Base-by-base conservation (phyloP, 2,113 vertebrate species). In the Sapajus apella region DNA sequence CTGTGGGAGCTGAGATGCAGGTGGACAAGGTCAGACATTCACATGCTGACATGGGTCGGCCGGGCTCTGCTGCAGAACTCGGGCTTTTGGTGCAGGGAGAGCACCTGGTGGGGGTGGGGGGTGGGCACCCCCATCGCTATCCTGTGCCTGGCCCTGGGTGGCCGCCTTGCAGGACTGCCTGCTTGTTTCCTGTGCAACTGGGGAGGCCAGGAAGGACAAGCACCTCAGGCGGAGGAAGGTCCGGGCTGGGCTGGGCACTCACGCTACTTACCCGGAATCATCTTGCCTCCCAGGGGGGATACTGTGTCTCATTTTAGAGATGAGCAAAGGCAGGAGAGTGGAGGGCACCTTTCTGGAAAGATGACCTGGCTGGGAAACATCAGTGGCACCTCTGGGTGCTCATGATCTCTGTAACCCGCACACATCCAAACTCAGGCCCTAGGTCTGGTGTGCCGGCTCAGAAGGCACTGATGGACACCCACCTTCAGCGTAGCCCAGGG, bases 321-420 rank as follows among this genome's bases (percentile, higher is more conserved):
- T 10, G 20, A 68, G 35, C 58, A 83, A 58, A 47, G 52, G 52
- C 0, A 0, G 21, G 35, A 61, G 20, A 9, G 45, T 16, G n/a
- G n/a, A 5, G 20, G 2, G 6, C 37, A 12, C 25, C 43, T 50
- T 37, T 73, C 50, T 0, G 0, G 37, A 27, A 58, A 30, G 10
- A 17, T 1, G 4, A 0, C 1, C 0, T 0, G 17, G n/a, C 30
- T 35, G 10, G 18, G 4, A 4, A 2, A 25, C 0, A 17, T 20
- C 0, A 75, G 20, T 0, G 0, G 14, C 11, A 0, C 27, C 68
- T 12, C 35, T 23, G 20, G 17, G 11, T 30, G 27, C 37, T 43
- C 27, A 8, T 0, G 8, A 32, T 30, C 2, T 3, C 35, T 10
- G 23, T 12, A n/a, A 50, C 21, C 47, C 23, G 30, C 47, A 11